A percentile compares a stretch with the other conserved stretches of the same genome.
phyloP scores from a whole-genome alignment of 2,888 invertebrate species.

The Caenorhabditis imperialis region DNA sequence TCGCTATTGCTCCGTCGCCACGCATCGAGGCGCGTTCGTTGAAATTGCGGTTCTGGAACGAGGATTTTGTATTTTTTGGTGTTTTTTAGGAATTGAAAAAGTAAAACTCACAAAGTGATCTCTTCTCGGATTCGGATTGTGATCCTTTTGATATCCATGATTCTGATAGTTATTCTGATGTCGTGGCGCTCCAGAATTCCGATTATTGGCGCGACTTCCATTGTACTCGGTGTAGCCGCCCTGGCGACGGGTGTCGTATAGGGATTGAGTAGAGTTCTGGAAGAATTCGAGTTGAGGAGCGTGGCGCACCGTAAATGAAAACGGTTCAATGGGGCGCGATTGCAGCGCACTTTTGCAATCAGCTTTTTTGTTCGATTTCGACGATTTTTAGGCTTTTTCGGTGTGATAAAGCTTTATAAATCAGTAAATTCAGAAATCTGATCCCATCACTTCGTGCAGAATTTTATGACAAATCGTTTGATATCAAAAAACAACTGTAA shows the following conservation, averaged over 20 bases:
- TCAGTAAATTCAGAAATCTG: too few species aligned
- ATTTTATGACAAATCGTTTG: too few species aligned
- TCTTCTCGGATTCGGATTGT: constrained; percentile 4
- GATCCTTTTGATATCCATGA: not conserved
- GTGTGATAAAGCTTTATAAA: too few species aligned
- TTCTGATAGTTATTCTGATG: constrained; percentile 14
- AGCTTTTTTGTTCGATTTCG: too few species aligned
- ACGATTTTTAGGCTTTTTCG: too few species aligned
- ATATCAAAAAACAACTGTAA: too few species aligned
- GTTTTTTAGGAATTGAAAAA: too few species aligned
- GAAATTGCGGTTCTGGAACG: constrained; percentile 24
- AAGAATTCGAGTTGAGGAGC: constrained; percentile 15
- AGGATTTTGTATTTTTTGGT: not conserved
- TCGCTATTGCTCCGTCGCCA: constrained; percentile 51
- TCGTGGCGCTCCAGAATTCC: not conserved
- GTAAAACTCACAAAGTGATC: constrained; percentile 13
- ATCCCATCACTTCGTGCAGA: too few species aligned
- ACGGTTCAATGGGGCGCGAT: not conserved
- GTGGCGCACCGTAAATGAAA: not conserved
- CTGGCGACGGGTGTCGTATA: constrained; percentile 60
- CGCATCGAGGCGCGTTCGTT: constrained; percentile 63
- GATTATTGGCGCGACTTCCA: constrained; percentile 15
- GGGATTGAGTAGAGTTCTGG: constrained; percentile 68
- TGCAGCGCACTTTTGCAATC: not conserved
- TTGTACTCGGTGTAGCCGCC: constrained; percentile 62